Conservation (phyloP, 1,140 invertebrate species). For the Holotrichia oblita region DNA sequence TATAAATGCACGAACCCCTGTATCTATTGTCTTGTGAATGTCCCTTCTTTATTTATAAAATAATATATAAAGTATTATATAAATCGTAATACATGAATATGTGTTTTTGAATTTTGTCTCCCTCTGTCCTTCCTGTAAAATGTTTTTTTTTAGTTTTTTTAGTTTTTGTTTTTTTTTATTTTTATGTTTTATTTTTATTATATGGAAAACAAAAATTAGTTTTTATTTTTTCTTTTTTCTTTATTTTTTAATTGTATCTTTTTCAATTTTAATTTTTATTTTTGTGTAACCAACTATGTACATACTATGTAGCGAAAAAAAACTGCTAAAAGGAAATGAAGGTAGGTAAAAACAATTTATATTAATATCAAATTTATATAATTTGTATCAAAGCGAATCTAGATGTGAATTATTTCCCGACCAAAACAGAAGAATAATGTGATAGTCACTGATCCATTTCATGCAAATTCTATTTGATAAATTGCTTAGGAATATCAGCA, state of each 20-base stretch:
- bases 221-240: background rate
- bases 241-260: background rate
- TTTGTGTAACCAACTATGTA: no score
- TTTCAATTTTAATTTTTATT: background rate
- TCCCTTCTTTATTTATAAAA: slow-evolving; percentile 34
- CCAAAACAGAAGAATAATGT: no score
- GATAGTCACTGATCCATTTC: no score
- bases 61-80: slow-evolving; percentile 17
- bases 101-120: slow-evolving; percentile 4
- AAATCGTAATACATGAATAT: slow-evolving; percentile 15
- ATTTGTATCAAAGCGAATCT: no score
- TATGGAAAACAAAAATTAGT: background rate
- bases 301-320: no score
- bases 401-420: no score
- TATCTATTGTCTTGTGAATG: slow-evolving; percentile 33
- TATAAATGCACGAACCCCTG: slow-evolving; percentile 36
- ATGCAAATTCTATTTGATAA: no score
- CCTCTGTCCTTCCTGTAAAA: background rate
- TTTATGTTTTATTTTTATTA: slow-evolving; percentile 4
- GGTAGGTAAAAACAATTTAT: no score
- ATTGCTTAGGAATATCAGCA: no score
- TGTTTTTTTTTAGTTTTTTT: slow-evolving; percentile 2
- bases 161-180: slow-evolving; percentile 38
- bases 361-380: no score
- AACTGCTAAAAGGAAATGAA: no score